Conservation (phyloP, 2,797 vertebrate species). For the Taenioides sp. region DNA sequence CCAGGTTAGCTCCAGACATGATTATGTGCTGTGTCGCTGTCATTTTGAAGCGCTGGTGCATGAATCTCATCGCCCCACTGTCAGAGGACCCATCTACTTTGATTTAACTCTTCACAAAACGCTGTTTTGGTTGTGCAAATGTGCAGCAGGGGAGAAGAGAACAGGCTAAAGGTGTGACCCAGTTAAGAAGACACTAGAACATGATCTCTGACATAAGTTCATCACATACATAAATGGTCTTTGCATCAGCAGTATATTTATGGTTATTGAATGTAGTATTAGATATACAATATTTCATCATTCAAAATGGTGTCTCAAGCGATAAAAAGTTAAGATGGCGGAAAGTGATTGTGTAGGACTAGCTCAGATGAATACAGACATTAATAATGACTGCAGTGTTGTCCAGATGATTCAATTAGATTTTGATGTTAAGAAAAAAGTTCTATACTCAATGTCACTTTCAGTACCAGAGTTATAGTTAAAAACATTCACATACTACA, state of each 20-base stretch:
- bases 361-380: not conserved
- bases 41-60: constrained; percentile 16
- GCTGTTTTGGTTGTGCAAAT: not conserved
- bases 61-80: constrained; percentile 11
- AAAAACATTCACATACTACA: too few relatives aligned
- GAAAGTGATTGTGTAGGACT: not conserved
- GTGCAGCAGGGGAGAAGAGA: constrained; percentile 4
- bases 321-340: too few relatives aligned
- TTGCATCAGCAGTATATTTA: not conserved
- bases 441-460: too few relatives aligned
- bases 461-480: too few relatives aligned
- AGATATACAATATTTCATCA: too few relatives aligned
- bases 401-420: too few relatives aligned
- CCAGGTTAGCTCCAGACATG: constrained; percentile 6
- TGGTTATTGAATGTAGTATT: not conserved
- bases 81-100: constrained; percentile 11
- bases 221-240: not conserved
- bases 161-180: not conserved
- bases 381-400: too few relatives aligned
- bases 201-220: not conserved
- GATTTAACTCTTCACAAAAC: constrained; percentile 15
- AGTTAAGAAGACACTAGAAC: not conserved
- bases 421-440: too few relatives aligned
- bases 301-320: too few relatives aligned
- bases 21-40: constrained; percentile 11